Evolutionary conservation across 2,888 invertebrate species (phyloP).

Genomic region (Ypsolopha sequella): DNA sequence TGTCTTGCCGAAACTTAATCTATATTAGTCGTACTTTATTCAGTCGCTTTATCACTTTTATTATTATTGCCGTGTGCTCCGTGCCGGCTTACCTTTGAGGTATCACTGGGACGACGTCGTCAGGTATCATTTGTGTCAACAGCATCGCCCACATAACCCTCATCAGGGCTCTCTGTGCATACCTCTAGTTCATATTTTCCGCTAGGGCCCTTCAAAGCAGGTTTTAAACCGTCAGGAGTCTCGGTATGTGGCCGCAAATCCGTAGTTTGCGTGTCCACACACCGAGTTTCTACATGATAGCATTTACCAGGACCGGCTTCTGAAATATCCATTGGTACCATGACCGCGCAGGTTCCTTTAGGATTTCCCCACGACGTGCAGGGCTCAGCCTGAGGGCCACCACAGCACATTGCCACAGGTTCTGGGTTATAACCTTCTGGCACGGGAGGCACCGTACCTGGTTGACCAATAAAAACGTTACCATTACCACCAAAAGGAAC

Average conservation of each 20-base stretch:
- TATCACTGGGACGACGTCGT: conserved; percentile 65
- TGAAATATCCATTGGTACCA: conserved; percentile 56
- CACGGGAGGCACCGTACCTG: conserved; percentile 75
- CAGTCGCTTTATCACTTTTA: conserved; percentile 64
- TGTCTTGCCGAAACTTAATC: conserved; percentile 23
- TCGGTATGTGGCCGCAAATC: conserved; percentile 55
- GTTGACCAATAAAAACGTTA: conserved; percentile 60
- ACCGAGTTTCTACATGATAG: conserved; percentile 70
- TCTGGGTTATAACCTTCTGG: conserved; percentile 79
- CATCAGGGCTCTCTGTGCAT: conserved; percentile 86
- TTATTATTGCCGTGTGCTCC: conserved; percentile 47
- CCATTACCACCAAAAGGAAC: conserved; percentile 62
- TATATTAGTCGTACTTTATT: conserved; percentile 41
- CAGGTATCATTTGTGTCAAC: conserved; percentile 77
- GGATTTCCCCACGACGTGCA: conserved; percentile 60
- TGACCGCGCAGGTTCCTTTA: conserved; percentile 64
- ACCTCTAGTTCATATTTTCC: conserved; percentile 63
- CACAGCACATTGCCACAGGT: conserved; percentile 57
- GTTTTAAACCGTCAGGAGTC: conserved; percentile 50
- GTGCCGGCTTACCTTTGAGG: conserved; percentile 51
- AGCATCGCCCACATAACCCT: conserved; percentile 87
- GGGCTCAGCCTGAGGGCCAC: conserved; percentile 40
- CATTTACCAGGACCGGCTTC: conserved; percentile 54
- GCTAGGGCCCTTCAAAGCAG: conserved; percentile 54
- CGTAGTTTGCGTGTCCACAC: conserved; percentile 73